Percentiles rank a stretch among this genome's conserved stretches.
Conservation (phyloP, 1,140 invertebrate species). For the Brevipalpus yothersi region DNA sequence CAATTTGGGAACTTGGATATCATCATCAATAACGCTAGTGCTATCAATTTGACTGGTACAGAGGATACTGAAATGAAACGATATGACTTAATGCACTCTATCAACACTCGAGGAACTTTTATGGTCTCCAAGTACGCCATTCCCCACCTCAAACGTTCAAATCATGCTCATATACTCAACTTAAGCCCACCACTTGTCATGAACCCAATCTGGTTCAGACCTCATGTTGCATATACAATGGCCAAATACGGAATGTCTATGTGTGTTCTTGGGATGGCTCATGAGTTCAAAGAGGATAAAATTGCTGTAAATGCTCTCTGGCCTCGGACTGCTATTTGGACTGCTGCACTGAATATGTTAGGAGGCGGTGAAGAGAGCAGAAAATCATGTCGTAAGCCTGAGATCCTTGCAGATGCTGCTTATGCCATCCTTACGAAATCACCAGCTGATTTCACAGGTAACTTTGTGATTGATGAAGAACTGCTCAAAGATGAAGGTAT, state of each 20-base stretch:
- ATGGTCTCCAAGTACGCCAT: conserved; percentile 75
- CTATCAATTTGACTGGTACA: conserved; percentile 59
- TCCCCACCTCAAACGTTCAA: conserved; percentile 61
- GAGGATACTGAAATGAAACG: conserved; percentile 73
- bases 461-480: conserved; percentile 86
- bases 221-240: conserved; percentile 90
- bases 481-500: conserved; percentile 52
- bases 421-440: conserved; percentile 64
- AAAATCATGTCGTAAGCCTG: conserved; percentile 45
- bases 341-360: conserved; percentile 90
- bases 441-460: conserved; percentile 48
- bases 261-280: conserved; percentile 87
- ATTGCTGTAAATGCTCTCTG: conserved; percentile 92
- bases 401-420: conserved; percentile 86
- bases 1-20: conserved; percentile 93
- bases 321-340: conserved; percentile 82
- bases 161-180: conserved; percentile 86
- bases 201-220: conserved; percentile 66
- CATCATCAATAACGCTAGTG: conserved; percentile 84
- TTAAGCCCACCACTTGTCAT: conserved; percentile 80
- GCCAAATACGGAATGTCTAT: conserved; percentile 98
- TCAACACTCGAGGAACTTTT: conserved; percentile 77
- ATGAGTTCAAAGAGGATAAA: conserved; percentile 54
- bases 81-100: conserved; percentile 77
- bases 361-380: conserved; percentile 25